Evolutionary conservation across 1,140 invertebrate species (phyloP).

Genomic region (Drosophila suzukii): DNA sequence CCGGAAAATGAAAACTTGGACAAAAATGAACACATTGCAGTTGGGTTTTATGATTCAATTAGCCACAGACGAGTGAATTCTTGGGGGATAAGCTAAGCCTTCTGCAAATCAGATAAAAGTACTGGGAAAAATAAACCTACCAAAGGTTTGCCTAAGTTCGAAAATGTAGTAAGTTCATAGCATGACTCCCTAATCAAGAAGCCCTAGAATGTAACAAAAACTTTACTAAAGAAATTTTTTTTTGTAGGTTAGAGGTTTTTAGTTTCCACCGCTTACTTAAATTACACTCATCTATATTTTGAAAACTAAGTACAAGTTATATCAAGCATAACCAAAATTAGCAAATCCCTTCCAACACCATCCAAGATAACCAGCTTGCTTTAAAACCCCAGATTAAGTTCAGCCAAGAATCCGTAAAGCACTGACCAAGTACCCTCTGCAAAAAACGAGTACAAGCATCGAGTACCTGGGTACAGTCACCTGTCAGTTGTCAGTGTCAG

Average conservation of each 20-base stretch:
- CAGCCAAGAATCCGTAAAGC: conserved; percentile 5
- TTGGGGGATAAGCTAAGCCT: conserved; percentile 19
- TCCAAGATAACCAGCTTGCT: background rate
- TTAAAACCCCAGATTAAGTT: conserved; percentile 5
- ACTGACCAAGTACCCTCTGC: background rate
- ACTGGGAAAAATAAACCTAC: background rate
- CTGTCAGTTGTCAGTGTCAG: conserved; percentile 74
- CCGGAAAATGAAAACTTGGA: conserved; percentile 33
- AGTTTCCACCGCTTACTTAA: no score
- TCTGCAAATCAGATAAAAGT: background rate
- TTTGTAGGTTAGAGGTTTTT: no score
- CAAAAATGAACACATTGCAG: conserved; percentile 58
- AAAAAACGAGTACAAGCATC: conserved; percentile 9
- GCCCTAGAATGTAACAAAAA: no score
- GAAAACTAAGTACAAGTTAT: background rate
- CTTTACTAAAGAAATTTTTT: no score
- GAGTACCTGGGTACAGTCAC: conserved; percentile 21
- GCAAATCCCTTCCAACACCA: conserved; percentile 3
- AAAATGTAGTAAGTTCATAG: background rate
- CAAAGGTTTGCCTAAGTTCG: no score
- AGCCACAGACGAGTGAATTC: conserved; percentile 65
- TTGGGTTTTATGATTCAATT: conserved; percentile 75
- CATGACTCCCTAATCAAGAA: no score
- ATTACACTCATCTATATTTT: no score
- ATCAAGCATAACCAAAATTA: conserved; percentile 1